These are phyloP conservation scores for Nothocercus julius DNA, from an alignment of 2,113 vertebrate species.

Conservation along the genomic window DNA sequence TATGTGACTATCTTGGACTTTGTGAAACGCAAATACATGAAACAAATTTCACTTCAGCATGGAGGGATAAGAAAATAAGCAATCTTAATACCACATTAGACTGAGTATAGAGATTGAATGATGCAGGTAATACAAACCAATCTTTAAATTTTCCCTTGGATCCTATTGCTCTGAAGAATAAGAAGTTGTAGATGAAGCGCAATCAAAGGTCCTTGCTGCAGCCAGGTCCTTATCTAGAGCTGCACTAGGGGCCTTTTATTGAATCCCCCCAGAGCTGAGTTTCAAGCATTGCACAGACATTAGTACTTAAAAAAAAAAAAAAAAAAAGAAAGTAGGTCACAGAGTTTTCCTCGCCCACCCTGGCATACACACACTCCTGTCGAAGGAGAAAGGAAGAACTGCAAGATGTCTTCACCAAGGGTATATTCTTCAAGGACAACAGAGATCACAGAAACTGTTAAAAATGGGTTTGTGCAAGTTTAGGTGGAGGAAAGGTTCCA, in stretches of 20 bases:
- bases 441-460: not conserved
- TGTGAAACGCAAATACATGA: not conserved
- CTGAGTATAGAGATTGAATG: not conserved
- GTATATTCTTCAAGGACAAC: accelerated
- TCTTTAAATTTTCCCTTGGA: not conserved
- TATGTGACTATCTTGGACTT: not conserved
- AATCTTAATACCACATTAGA: not conserved
- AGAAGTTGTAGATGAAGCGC: not conserved
- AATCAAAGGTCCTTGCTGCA: not conserved
- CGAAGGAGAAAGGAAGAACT: not conserved
- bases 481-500: not conserved
- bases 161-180: not conserved
- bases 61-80: not conserved
- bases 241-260: accelerated
- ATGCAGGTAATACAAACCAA: not conserved
- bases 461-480: not conserved
- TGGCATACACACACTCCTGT: not conserved
- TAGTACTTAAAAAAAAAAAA: not conserved
- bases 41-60: not conserved
- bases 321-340: not conserved
- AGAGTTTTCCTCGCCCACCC: not conserved
- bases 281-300: not conserved
- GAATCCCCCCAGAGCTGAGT: not conserved
- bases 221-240: not conserved
- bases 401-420: not conserved